Evolutionary conservation across 1,140 invertebrate species (phyloP), one percentile per base, ranked within the genome.

Genomic region (Sesamia nonagrioides): DNA sequence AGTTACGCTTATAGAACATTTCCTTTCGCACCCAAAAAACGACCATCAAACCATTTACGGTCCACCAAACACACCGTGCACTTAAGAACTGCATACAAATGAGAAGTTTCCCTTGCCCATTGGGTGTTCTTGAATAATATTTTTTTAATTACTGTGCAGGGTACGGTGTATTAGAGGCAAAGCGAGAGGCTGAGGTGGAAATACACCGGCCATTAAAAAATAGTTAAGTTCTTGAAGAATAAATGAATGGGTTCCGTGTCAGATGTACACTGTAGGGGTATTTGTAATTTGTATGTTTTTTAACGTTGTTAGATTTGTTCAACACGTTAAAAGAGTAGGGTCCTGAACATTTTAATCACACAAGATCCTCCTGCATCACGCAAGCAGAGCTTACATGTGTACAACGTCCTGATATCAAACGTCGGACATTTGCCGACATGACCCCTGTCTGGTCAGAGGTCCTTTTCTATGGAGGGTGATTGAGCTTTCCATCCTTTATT

Each of bases 61-160:
- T 4, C 9, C 3, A 18, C 35, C n/a, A 42, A 42, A 18, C 69
- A 11, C n/a, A 52, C 21, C 69, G n/a, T 35, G 15, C 11, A 42
- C 33, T 27, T 40, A 42, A 18, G 54, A 72, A 37, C n/a, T 21
- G 45, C 15, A 75, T 61, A 75, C 42, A 75, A 63, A 33, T 35
- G 73, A 50, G 58, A 27, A 40, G 58, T 42, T 73, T 54, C n/a
- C 68, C 48, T 40, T 50, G 33, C 42, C 56, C 75, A 77, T 40
- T 54, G 75, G 75, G 42, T 77, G 68, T 66, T 54, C 60, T 77
- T 77, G 52, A 58, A 56, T 56, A 56, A 69, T 77, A 77, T 77
- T 69, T 76, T 76, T 77, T 77, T 77, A 77, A 77, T 77, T 77
- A 77, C 75, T 77, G 75, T 77, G 75, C 63, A 77, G 69, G 52